Base-by-base conservation (phyloP, 2,888 invertebrate species). In the Eupithecia vulgata region DNA sequence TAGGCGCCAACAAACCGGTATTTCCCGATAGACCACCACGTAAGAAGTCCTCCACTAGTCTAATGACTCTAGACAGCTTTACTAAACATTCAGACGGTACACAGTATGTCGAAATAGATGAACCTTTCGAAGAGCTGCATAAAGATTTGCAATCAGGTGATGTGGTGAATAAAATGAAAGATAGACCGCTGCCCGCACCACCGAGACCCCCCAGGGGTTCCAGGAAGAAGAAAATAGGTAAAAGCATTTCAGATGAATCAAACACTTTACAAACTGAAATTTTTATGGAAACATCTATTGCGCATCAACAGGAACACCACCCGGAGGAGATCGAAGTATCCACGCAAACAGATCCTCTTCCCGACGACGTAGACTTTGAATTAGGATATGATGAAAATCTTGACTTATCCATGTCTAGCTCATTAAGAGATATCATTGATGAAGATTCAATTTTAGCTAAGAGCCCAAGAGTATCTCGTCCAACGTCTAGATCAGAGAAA, bases 281-380 rank as follows among this genome's bases (percentile, higher is more conserved):
- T 67, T 74, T 78, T 13, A 77, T 81, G 30, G 85, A 85, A 64
- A 71, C 80, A n/a, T 79, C 81, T n/a, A 75, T 81, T 13, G 77
- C 78, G 52, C 82, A 79, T 62, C 76, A 76, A 7, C 79, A 82
- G 70, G 85, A 87, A 30, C 81, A 84, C 70, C 87, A 85, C 73
- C 70, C 84, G 61, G 91, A 93, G 67, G 97, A 97, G 89, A 96
- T 96, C 35, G 97, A 97, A 84, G 96, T 97, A 7, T 97, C 97
- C 0, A 97, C 97, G 0, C 98, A 98, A 91, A 98, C 98, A 0
- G 98, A 98, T 89, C 97, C 97, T 0, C 87, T 98, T 62, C 97
- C 97, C 0, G 97, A 97, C 81, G 97, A 97, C 81, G 95, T 97
- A 73, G 95, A 96, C 78, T 96, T 96, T 84, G 96, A 97, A 83